Evolutionary conservation across 2,888 invertebrate genomes (phyloP), one percentile per base, ranked within the genome.

Genomic region (Physocephala rufipes): DNA sequence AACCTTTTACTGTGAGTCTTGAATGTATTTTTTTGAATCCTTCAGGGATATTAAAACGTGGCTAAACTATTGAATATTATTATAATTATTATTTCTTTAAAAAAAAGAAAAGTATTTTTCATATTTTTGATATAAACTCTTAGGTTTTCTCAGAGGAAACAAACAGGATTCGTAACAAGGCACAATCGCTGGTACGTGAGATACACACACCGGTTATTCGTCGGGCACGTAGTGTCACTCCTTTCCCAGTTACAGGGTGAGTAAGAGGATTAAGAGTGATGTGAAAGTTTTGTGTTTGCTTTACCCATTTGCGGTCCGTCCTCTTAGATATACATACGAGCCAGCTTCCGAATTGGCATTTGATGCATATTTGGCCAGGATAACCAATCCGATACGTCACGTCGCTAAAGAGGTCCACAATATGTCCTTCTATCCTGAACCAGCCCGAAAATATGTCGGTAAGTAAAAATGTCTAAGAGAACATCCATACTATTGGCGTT

Each of bases 121-220:
- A 28, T 58, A 28, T 26, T 58, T 58, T 58, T 36, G 9, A 36
- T 36, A 36, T 7, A 15, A 26, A 7, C 13, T 67, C 45, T 36
- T 66, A 95, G 95, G 89, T 90, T 78, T 95, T 95, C 87, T 92
- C 93, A 85, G 93, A 93, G 85, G 94, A 95, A 87, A 91, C 92
- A 76, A 91, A 91, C 82, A 90, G 91, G 79, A 95, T 95, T 83
- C 91, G 94, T 78, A 91, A 93, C 67, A 91, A 92, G 81, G 91
- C 94, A 63, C 90, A 91, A 78, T 89, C 92, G 70, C 88, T 95
- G 69, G 88, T 95, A 78, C 90, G 90, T 79, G 90, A 92, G 78
- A 90, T 94, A 77, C 92, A 94, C 82, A 89, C 91, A 58, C 92
- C 92, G 74, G 90, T 94, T 71, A 91, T 92, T 69, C 91, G 93